A percentile compares a stretch with the other conserved stretches of the same genome.
phyloP scores from a whole-genome alignment of 2,113 vertebrate species.

The Cairina moschata region DNA sequence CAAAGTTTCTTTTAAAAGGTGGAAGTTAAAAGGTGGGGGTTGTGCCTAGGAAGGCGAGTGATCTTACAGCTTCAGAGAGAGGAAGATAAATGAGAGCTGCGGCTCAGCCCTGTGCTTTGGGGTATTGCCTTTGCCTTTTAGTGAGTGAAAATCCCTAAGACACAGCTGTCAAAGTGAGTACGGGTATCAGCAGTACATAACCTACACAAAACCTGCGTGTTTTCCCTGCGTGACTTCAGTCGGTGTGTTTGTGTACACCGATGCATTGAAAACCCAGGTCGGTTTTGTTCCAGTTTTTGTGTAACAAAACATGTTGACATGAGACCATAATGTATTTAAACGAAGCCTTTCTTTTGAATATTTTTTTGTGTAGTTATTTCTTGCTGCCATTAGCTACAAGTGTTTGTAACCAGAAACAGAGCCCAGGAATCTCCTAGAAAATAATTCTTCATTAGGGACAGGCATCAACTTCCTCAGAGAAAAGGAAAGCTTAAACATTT shows the following conservation, averaged over 20 bases:
- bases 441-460: neutral
- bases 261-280: neutral
- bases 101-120: rapidly evolving
- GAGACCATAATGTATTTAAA: neutral
- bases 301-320: neutral
- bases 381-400: neutral
- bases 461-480: neutral
- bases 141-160: neutral
- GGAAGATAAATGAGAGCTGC: neutral
- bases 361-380: neutral
- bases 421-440: neutral
- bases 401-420: neutral
- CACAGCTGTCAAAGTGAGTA: neutral
- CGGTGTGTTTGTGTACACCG: neutral
- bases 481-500: neutral
- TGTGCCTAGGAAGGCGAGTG: neutral
- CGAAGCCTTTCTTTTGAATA: neutral
- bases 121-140: neutral
- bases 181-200: neutral
- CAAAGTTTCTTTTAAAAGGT: neutral
- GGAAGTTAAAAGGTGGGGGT: neutral
- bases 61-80: neutral
- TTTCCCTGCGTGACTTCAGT: neutral
- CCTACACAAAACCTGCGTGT: neutral
- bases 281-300: neutral